Evolutionary conservation across 53 echinoderm and acorn worm species (phyloP), one percentile per base, ranked within the genome.

Genomic region (Echinometra lucunter): DNA sequence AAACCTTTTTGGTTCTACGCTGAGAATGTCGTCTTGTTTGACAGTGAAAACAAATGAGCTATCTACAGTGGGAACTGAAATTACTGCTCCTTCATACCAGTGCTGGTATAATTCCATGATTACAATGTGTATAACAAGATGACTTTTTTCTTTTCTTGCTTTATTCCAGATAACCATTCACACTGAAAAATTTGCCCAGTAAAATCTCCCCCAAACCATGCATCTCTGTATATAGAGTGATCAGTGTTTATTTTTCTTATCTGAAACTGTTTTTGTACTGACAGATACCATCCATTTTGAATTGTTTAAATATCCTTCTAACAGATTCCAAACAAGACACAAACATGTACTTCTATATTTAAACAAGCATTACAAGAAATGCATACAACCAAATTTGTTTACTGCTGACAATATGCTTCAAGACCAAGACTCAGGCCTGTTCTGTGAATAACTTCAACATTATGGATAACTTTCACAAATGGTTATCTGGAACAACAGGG

Each of bases 81-180:
- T 45, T 28, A 25, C 28, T 25, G 7, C 44, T 18, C 11, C 81
- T 85, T 28, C 1, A 47, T 49, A 85, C 85, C 85, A 47, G 81
- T 4, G 40, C 44, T 40, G 6, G 0, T 11, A 81, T 27, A 45
- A 49, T 45, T 11, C n/a, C 85, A 28, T 47, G 44, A 49, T 83
- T 83, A 47, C 37, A 5, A 83, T n/a, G 49, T 30, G 38, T 85
- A 27, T 5, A 9, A 85, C 37, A 30, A 85, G 47, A 85, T 27
- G 6, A 85, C 49, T 30, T 13, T 27, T 85, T 16, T n/a, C n/a
- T n/a, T n/a, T n/a, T n/a, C n/a, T n/a, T n/a, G n/a, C n/a, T n/a
- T n/a, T n/a, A 85, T 35, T 85, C 85, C 85, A 85, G 49, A 85
- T 27, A 49, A 49, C 85, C 49, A 85, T 49, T 85, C 85, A 85